A percentile compares a stretch with the other conserved stretches of the same genome.
phyloP scores from a whole-genome alignment of 2,888 invertebrate genomes.

The Eupithecia tripunctaria region DNA sequence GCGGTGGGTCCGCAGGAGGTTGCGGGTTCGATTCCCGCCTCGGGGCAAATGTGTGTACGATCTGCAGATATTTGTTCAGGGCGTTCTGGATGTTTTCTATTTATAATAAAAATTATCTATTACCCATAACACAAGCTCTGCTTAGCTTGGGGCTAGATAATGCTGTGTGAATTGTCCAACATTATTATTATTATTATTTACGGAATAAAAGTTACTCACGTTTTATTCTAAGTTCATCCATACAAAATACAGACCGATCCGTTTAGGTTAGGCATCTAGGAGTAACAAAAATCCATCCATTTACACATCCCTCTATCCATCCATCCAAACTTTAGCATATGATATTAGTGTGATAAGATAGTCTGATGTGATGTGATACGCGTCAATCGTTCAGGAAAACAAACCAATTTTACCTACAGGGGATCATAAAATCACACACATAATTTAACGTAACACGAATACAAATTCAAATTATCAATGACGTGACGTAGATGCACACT shows the following conservation, averaged over 20 bases:
- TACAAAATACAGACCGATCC: neutral
- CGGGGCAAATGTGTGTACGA: too few species aligned
- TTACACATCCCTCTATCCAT: neutral
- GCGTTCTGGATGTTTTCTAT: too few species aligned
- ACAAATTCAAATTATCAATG: slow-evolving; percentile 65
- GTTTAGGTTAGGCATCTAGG: neutral
- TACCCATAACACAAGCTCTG: too few species aligned
- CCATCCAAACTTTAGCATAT: neutral
- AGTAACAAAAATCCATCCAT: neutral
- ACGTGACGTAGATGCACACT: slow-evolving; percentile 59
- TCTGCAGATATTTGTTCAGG: too few species aligned
- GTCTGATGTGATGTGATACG: neutral
- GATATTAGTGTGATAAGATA: neutral
- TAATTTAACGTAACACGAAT: slow-evolving; percentile 8
- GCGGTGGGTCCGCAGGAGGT: too few species aligned
- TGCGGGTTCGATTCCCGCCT: too few species aligned
- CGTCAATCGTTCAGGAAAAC: neutral
- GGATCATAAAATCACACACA: slow-evolving; percentile 18
- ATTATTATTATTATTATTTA: too few species aligned
- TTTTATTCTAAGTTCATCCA: too few species aligned
- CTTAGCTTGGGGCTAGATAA: too few species aligned
- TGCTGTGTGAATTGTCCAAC: too few species aligned
- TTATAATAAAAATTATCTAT: too few species aligned
- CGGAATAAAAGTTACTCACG: too few species aligned
- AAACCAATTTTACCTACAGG: neutral